A percentile compares a stretch with the other conserved stretches of the same genome.
phyloP scores from a whole-genome alignment of 2,113 vertebrate genomes.

The Pollachius pollachius region DNA sequence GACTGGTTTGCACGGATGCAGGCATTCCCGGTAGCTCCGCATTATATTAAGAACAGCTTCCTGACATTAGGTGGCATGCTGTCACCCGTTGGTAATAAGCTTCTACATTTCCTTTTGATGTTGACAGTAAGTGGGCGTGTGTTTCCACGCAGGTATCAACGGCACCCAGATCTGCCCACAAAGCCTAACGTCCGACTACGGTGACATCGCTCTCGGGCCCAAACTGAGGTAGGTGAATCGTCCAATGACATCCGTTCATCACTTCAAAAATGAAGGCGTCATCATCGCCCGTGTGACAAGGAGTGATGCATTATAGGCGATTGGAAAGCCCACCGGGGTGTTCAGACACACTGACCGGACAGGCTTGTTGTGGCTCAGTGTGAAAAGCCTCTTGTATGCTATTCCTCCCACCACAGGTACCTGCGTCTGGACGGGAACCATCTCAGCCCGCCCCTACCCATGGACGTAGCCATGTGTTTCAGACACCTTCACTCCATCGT shows the following conservation, averaged over 20 bases:
- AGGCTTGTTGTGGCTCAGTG: slow-evolving; percentile 8
- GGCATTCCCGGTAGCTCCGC: too few relatives aligned
- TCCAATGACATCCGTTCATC: not conserved
- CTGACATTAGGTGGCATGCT: too few relatives aligned
- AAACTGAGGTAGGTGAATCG: slow-evolving; percentile 73
- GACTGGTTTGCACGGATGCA: too few relatives aligned
- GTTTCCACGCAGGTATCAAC: slow-evolving; percentile 80
- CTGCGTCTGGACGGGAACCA: slow-evolving; percentile 93
- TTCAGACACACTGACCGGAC: not conserved
- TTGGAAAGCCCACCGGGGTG: not conserved
- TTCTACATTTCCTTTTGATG: not conserved
- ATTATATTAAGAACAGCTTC: too few relatives aligned
- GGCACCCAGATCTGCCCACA: slow-evolving; percentile 89
- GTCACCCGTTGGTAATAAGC: not conserved
- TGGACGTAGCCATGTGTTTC: slow-evolving; percentile 97
- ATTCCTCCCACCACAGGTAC: slow-evolving; percentile 75
- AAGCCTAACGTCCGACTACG: slow-evolving; percentile 45
- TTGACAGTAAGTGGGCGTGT: slow-evolving; percentile 2
- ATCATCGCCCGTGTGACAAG: not conserved
- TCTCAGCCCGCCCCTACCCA: slow-evolving; percentile 86
- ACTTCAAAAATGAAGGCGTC: not conserved
- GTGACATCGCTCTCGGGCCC: slow-evolving; percentile 70
- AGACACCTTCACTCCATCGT: slow-evolving; percentile 88
- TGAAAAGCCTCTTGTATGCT: not conserved
- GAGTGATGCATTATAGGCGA: fast-evolving